Conservation (phyloP, 2,113 vertebrate genomes). For the Rhinichthys klamathensis region DNA sequence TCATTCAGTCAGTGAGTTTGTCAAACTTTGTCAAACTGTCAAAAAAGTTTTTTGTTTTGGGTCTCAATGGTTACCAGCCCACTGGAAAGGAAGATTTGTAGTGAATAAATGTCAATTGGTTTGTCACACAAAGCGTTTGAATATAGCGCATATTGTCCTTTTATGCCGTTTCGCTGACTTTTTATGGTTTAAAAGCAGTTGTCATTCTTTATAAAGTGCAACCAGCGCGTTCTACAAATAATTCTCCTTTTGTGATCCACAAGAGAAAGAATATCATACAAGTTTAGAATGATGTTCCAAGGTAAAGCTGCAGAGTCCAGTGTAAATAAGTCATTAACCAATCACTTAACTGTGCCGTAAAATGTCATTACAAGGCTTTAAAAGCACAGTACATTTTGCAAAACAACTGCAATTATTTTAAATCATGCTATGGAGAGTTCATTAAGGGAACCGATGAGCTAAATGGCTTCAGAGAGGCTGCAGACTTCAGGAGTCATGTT, state of each 20-base stretch:
- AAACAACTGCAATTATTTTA: constrained; percentile 19
- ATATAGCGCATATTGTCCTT: not conserved
- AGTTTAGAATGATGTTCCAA: not conserved
- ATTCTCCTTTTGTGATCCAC: not conserved
- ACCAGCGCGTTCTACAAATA: not conserved
- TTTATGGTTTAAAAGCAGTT: not conserved
- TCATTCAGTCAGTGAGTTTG: not conserved
- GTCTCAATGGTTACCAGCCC: not conserved
- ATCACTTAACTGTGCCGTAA: constrained; percentile 30
- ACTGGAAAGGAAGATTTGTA: not conserved
- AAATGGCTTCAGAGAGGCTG: constrained; percentile 8
- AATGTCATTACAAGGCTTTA: constrained; percentile 37
- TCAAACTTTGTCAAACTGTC: not conserved
- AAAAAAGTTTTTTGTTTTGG: not conserved
- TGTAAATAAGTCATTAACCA: constrained; percentile 23
- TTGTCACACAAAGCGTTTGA: not conserved
- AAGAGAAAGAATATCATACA: not conserved
- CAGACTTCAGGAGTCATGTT: constrained; percentile 25
- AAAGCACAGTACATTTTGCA: not conserved
- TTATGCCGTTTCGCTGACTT: not conserved
- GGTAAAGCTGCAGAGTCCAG: not conserved
- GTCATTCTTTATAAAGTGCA: not conserved
- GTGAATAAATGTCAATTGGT: not conserved
- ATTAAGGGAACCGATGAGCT: constrained; percentile 2
- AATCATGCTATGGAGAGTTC: constrained; percentile 23